These are phyloP conservation scores for Apodemus sylvaticus DNA, from an alignment of 2,113 vertebrate species.

Conservation along the genomic window DNA sequence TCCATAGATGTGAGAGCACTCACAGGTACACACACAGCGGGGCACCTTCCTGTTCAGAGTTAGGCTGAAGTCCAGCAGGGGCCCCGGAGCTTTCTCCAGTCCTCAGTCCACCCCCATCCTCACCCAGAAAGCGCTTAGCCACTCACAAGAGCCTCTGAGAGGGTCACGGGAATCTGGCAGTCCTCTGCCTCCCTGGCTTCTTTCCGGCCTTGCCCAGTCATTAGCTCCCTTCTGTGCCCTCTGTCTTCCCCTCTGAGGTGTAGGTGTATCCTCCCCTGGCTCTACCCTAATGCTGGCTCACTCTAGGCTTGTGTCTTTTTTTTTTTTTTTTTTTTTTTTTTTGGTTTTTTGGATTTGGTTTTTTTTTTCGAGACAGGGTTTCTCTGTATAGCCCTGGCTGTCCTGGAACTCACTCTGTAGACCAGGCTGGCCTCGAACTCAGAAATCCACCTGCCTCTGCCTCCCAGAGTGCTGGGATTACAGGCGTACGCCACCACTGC, in stretches of 20 bases:
- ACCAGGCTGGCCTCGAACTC: too few relatives aligned
- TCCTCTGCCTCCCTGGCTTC: neutral
- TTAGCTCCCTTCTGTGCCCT: neutral
- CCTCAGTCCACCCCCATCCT: too few relatives aligned
- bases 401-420: too few relatives aligned
- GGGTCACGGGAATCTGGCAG: neutral
- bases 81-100: neutral
- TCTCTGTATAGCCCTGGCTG: too few relatives aligned
- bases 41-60: neutral
- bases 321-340: too few relatives aligned
- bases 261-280: neutral
- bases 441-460: too few relatives aligned
- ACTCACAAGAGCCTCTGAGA: neutral
- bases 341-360: too few relatives aligned
- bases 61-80: neutral
- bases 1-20: neutral
- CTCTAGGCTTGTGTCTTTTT: neutral
- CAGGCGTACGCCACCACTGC: too few relatives aligned
- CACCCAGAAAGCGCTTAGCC: neutral
- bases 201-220: neutral
- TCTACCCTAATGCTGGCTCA: neutral
- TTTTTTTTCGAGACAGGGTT: too few relatives aligned
- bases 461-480: too few relatives aligned
- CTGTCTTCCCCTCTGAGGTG: neutral
- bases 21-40: neutral